These are phyloP conservation scores for Phaethornis superciliosus DNA, from an alignment of 2,113 vertebrate species.

Conservation along the genomic window DNA sequence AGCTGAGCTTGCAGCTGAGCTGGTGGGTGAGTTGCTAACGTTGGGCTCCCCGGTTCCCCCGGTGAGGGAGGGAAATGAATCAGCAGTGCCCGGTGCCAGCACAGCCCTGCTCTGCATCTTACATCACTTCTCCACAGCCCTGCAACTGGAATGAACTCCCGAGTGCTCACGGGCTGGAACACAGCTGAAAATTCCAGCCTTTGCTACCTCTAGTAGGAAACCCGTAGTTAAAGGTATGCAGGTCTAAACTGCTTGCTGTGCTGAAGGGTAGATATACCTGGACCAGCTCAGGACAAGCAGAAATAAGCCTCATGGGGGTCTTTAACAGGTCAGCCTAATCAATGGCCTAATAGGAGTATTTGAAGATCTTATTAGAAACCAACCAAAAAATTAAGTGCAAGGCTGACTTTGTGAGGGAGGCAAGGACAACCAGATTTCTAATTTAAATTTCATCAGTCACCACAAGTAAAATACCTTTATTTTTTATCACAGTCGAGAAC, in stretches of 20 bases:
- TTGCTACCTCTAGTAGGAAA: neutral
- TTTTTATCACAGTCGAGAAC: neutral
- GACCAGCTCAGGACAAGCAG: neutral
- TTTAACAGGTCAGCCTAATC: neutral
- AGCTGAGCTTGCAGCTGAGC: constrained; percentile 4
- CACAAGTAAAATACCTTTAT: neutral
- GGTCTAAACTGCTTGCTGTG: neutral
- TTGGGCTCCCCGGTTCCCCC: neutral
- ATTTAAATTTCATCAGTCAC: neutral
- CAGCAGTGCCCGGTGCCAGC: neutral
- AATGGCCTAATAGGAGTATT: neutral
- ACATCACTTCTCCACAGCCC: neutral
- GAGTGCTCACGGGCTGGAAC: accelerated
- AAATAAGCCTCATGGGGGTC: neutral
- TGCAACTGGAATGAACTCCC: accelerated
- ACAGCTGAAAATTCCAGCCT: neutral
- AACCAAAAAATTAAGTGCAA: neutral
- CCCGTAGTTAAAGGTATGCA: neutral
- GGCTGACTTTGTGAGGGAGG: neutral
- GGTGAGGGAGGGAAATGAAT: neutral
- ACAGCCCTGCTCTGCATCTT: neutral
- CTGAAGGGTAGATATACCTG: neutral
- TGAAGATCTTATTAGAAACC: neutral
- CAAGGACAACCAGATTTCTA: neutral
- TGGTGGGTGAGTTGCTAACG: neutral